A percentile compares a stretch with the other conserved stretches of the same genome.
Evolutionary conservation across 2,113 vertebrate genomes (phyloP).

Genomic region (Oceanodroma tethys): DNA sequence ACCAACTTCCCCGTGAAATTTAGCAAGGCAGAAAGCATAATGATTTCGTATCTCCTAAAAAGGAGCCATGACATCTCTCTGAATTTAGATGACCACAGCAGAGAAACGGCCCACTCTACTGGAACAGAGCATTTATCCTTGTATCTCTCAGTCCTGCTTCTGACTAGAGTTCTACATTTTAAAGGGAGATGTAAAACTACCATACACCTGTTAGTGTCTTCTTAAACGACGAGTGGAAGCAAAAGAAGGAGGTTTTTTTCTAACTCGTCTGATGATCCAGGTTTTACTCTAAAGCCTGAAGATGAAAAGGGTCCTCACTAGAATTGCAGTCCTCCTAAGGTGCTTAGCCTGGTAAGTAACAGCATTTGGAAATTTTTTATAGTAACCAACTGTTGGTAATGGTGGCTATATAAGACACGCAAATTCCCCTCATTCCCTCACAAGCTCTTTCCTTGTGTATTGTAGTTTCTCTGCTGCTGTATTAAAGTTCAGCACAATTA

Average conservation of each 20-base stretch:
- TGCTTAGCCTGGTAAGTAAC: neutral
- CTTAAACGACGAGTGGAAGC: neutral
- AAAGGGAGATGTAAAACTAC: neutral
- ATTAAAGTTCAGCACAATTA: neutral
- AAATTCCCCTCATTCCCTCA: neutral
- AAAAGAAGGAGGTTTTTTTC: neutral
- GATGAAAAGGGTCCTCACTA: neutral
- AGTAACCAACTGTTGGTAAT: neutral
- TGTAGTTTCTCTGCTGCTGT: neutral
- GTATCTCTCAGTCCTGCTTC: neutral
- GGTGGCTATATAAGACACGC: neutral
- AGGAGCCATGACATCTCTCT: neutral
- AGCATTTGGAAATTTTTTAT: neutral
- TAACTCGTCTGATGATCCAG: neutral
- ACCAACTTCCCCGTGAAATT: neutral
- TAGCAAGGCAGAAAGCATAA: neutral
- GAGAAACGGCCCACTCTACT: neutral
- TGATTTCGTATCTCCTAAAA: neutral
- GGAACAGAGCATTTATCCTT: neutral
- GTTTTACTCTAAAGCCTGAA: neutral
- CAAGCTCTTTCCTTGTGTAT: neutral
- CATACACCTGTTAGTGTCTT: neutral
- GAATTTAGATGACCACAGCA: neutral
- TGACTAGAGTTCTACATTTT: neutral
- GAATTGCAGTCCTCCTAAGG: neutral